These are phyloP conservation scores for Sarcophaga variegata DNA, from an alignment of 2,888 invertebrate genomes.

Conservation along the genomic window DNA sequence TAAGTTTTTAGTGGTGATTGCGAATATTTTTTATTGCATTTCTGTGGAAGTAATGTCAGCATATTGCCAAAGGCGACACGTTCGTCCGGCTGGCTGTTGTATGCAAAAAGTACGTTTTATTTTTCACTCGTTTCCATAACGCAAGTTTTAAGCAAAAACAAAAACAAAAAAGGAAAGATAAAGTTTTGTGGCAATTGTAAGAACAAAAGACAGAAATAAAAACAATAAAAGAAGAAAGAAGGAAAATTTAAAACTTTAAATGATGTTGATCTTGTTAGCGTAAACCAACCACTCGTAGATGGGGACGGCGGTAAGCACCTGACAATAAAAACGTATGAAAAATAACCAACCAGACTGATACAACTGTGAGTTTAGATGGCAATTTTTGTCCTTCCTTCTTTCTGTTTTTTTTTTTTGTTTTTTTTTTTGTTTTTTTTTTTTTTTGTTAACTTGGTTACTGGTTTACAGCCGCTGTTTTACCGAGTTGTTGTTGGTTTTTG, in stretches of 20 bases:
- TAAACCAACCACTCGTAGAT: constrained; percentile 54
- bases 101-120: constrained; percentile 16
- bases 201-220: constrained; percentile 16
- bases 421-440: constrained; percentile 11
- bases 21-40: constrained; percentile 44
- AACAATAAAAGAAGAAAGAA: too few species aligned
- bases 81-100: constrained; percentile 69
- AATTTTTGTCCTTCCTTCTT: constrained; percentile 52
- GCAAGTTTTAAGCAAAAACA: constrained; percentile 10
- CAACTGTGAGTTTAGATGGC: constrained; percentile 64
- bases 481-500: not conserved
- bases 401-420: not conserved
- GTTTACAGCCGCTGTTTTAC: constrained; percentile 16
- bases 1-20: constrained; percentile 35
- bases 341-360: constrained; percentile 30
- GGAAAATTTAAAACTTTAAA: constrained; percentile 33
- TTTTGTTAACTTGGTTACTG: not conserved
- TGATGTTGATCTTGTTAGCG: constrained; percentile 68
- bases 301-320: constrained; percentile 58
- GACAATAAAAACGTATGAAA: constrained; percentile 50
- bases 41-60: constrained; percentile 67
- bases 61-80: constrained; percentile 70
- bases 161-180: not conserved
- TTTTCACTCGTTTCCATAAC: constrained; percentile 9
- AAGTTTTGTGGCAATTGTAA: constrained; percentile 48